Evolutionary conservation across 2,113 vertebrate species (phyloP).

Genomic region (Colinus virginianus): DNA sequence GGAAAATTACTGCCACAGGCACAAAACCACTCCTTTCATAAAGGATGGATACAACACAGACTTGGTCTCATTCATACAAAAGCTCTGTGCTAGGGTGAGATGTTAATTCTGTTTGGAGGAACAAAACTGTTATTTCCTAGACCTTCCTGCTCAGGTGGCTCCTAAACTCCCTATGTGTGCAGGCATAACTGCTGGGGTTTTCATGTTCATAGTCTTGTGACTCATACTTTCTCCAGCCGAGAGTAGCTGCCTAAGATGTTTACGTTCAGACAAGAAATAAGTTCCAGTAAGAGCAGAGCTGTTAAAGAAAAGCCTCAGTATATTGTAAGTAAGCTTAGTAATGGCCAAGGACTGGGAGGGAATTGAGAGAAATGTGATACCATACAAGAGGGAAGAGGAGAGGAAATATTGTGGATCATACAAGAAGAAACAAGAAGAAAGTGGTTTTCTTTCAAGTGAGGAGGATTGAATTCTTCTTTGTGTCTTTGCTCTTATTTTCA

Average conservation of each 20-base stretch:
- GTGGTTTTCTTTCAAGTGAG: background rate
- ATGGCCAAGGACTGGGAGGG: background rate
- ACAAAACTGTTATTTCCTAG: constrained; percentile 24
- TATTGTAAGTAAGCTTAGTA: background rate
- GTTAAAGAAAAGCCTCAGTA: background rate
- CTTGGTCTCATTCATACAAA: background rate
- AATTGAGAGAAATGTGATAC: background rate
- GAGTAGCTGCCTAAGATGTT: background rate
- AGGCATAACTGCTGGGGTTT: constrained; percentile 10
- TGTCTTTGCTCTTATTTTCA: background rate
- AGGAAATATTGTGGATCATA: background rate
- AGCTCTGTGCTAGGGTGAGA: background rate
- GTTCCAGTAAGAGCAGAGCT: background rate
- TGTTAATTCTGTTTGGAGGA: constrained; percentile 19
- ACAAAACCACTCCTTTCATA: background rate
- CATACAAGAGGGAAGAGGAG: background rate
- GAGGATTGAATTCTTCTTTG: background rate
- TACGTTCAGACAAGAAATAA: constrained; percentile 1
- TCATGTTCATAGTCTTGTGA: constrained; percentile 39
- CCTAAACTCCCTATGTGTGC: constrained; percentile 28
- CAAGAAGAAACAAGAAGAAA: background rate
- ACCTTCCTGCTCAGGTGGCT: constrained; percentile 19
- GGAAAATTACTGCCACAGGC: background rate
- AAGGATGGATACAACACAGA: background rate
- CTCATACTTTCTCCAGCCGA: constrained; percentile 25